phyloP scores from a whole-genome alignment of 2,888 invertebrate species.

The Ectemnius lituratus region DNA sequence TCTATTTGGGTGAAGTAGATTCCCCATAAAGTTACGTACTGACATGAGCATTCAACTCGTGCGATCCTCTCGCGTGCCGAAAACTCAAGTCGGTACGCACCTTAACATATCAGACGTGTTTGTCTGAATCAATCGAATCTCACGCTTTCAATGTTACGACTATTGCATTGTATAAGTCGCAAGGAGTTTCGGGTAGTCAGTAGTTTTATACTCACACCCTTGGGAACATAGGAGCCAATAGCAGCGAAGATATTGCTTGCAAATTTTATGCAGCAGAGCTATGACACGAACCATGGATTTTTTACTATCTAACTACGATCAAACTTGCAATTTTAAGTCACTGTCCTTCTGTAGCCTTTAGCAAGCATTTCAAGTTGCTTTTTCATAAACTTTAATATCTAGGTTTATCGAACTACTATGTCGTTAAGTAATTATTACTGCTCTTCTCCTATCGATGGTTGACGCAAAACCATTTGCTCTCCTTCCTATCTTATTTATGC shows the following conservation, averaged over 20 bases:
- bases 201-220: too few species aligned
- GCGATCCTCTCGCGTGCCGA: too few species aligned
- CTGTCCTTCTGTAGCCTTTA: constrained; percentile 54
- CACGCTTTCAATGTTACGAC: constrained; percentile 23
- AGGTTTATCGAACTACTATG: constrained; percentile 68
- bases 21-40: too few species aligned
- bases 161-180: constrained; percentile 36
- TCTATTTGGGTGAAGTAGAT: too few species aligned
- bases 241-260: constrained; percentile 19
- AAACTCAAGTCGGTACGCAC: too few species aligned
- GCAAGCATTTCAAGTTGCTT: constrained; percentile 64
- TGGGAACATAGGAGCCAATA: constrained; percentile 18
- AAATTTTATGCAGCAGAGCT: constrained; percentile 22
- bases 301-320: constrained; percentile 61
- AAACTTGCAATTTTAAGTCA: constrained; percentile 56
- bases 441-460: constrained; percentile 41
- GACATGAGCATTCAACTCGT: too few species aligned
- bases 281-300: constrained; percentile 37
- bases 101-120: too few species aligned
- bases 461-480: constrained; percentile 38
- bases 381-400: constrained; percentile 66
- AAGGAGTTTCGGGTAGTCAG: constrained; percentile 18
- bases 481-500: constrained; percentile 45
- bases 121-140: constrained; percentile 14
- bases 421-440: constrained; percentile 54